Evolutionary conservation across 2,113 vertebrate species (phyloP).

Genomic region (Alosa alosa): DNA sequence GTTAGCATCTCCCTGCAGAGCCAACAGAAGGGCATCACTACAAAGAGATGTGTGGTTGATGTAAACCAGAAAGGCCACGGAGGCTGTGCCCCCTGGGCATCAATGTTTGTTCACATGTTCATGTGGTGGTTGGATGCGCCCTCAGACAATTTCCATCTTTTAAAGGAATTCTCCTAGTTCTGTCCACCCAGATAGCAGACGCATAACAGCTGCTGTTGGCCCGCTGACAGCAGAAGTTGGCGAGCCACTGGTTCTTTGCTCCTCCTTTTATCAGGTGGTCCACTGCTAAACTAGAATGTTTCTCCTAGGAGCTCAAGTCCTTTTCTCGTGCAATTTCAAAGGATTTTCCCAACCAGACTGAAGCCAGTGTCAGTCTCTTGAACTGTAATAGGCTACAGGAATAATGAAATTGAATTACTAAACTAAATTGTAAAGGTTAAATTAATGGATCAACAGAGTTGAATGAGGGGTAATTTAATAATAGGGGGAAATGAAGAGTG

Average conservation of each 20-base stretch:
- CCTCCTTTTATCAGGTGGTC: not conserved
- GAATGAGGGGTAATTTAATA: not conserved
- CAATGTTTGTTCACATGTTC: not conserved
- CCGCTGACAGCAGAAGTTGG: not conserved
- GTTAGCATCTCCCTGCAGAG: not conserved
- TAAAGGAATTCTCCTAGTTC: not conserved
- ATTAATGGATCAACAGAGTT: not conserved
- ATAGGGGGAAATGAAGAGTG: not conserved
- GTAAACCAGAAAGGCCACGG: not conserved
- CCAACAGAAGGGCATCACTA: not conserved
- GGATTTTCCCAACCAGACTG: not conserved
- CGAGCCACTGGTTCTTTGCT: not conserved
- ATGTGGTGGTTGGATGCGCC: not conserved
- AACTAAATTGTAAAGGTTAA: not conserved
- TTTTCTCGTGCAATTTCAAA: not conserved
- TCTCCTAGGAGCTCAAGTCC: not conserved
- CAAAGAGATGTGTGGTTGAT: not conserved
- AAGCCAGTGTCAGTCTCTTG: not conserved
- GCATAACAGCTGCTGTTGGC: not conserved
- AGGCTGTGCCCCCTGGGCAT: not conserved
- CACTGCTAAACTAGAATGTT: not conserved
- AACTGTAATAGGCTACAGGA: not conserved
- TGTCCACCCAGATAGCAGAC: not conserved
- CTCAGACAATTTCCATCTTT: not conserved
- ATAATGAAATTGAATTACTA: not conserved